These are phyloP conservation scores for Galemys pyrenaicus DNA, from an alignment of 2,113 vertebrate species.

Conservation along the genomic window DNA sequence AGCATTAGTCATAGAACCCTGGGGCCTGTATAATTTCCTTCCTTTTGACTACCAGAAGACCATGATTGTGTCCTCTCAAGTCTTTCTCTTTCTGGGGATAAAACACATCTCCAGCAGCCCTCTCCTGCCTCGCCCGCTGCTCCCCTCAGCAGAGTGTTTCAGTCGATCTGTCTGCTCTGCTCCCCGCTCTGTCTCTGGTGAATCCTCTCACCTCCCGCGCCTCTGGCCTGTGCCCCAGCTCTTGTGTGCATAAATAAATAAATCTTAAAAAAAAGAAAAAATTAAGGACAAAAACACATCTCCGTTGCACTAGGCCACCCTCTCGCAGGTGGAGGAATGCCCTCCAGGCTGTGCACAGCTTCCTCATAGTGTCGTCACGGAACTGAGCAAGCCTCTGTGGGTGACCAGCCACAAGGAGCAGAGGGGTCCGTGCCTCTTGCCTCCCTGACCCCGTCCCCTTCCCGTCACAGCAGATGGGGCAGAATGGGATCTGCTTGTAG, in stretches of 20 bases:
- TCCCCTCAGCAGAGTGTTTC: too few relatives aligned
- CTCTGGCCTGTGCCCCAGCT: too few relatives aligned
- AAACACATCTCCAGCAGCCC: background rate
- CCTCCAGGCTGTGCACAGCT: background rate
- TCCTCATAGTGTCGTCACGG: background rate
- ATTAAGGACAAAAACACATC: too few relatives aligned
- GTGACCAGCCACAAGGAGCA: background rate
- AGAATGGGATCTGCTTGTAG: background rate
- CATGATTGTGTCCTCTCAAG: background rate
- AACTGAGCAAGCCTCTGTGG: background rate
- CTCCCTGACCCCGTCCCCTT: background rate
- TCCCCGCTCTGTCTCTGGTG: too few relatives aligned
- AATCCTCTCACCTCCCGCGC: too few relatives aligned
- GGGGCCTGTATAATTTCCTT: background rate
- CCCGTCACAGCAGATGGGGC: background rate
- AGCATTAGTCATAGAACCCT: background rate
- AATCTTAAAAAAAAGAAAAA: too few relatives aligned
- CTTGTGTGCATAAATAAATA: too few relatives aligned
- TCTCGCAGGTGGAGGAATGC: background rate
- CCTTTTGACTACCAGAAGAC: background rate
- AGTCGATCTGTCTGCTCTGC: too few relatives aligned
- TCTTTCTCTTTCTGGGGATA: background rate
- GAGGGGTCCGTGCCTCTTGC: background rate
- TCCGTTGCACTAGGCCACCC: background rate
- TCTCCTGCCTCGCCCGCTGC: too few relatives aligned